These are phyloP conservation scores for Diabrotica balteata DNA, from an alignment of 2,888 invertebrate genomes.

Conservation along the genomic window DNA sequence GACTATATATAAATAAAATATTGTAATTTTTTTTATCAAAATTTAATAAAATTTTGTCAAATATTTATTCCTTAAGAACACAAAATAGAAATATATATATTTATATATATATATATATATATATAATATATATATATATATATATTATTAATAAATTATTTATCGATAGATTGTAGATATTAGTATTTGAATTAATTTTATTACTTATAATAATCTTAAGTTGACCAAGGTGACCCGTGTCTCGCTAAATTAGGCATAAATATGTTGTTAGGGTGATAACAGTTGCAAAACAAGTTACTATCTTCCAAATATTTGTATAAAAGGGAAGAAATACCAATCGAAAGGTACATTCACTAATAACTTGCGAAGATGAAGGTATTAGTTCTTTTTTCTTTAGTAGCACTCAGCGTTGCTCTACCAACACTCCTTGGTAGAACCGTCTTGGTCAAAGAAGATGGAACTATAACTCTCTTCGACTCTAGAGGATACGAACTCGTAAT, in stretches of 20 bases:
- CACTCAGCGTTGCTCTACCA: conserved; percentile 1
- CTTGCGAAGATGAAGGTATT: conserved; percentile 12
- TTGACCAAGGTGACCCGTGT: not conserved
- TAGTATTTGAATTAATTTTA: too few species aligned
- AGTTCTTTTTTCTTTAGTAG: conserved; percentile 7
- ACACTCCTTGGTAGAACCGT: conserved; percentile 21
- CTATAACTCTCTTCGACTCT: conserved; percentile 28
- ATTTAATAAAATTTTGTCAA: too few species aligned
- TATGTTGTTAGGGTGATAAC: not conserved
- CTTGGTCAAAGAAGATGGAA: conserved; percentile 37
- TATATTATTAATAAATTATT: too few species aligned
- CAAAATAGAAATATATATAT: too few species aligned
- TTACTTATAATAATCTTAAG: too few species aligned
- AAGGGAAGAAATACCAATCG: too few species aligned
- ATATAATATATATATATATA: too few species aligned
- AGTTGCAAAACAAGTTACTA: not conserved
- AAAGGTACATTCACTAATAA: conserved; percentile 14
- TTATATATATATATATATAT: too few species aligned
- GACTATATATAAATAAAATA: too few species aligned
- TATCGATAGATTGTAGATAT: too few species aligned
- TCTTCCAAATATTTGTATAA: not conserved
- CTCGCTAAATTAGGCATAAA: not conserved
- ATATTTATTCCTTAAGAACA: too few species aligned
- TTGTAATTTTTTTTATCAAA: too few species aligned
- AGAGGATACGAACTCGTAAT: conserved; percentile 32